Conservation (phyloP, 2,797 vertebrate genomes). For the Acipenser transmontanus region DNA sequence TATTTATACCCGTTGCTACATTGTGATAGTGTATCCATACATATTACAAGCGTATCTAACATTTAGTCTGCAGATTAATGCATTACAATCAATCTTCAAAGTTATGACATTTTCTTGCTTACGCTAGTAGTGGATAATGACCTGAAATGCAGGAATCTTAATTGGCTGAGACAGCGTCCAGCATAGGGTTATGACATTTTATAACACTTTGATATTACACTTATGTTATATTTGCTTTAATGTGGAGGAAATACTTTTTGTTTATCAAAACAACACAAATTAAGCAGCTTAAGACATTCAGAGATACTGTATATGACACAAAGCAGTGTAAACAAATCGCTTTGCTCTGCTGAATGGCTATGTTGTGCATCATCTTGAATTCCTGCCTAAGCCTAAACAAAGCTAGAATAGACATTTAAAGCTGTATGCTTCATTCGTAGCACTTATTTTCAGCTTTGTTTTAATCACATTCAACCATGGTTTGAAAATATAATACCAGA, state of each 20-base stretch:
- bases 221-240: conserved; percentile 25
- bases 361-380: conserved; percentile 60
- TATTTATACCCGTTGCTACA: too few relatives aligned
- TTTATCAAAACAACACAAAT: conserved; percentile 33
- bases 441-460: conserved; percentile 38
- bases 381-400: conserved; percentile 56
- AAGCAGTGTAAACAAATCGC: conserved; percentile 47
- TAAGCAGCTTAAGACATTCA: conserved; percentile 39
- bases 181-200: too few relatives aligned
- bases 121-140: too few relatives aligned
- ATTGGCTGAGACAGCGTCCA: too few relatives aligned
- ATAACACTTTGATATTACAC: not conserved
- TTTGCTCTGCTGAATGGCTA: conserved; percentile 38
- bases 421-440: conserved; percentile 34
- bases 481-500: conserved; percentile 37
- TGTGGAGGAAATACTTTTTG: conserved; percentile 24
- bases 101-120: too few relatives aligned
- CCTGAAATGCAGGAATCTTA: too few relatives aligned
- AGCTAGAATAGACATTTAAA: conserved; percentile 44
- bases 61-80: too few relatives aligned
- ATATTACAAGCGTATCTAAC: too few relatives aligned
- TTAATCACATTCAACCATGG: conserved; percentile 50
- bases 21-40: too few relatives aligned
- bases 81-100: too few relatives aligned
- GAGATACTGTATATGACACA: conserved; percentile 35